phyloP scores from a whole-genome alignment of 2,888 invertebrate species.

The Trimorus sp. region DNA sequence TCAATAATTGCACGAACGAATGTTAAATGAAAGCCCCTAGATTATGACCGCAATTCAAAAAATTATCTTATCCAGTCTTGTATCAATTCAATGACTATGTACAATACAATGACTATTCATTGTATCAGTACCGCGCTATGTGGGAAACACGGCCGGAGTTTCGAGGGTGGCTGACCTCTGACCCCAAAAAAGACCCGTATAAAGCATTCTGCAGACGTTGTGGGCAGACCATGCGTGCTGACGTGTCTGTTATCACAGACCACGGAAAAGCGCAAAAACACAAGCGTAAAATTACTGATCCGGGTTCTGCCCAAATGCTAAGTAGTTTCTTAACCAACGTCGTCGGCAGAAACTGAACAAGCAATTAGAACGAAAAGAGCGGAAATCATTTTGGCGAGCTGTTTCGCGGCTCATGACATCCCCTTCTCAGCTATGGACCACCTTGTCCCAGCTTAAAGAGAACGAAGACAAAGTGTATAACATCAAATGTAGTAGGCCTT shows the following conservation, averaged over 20 bases:
- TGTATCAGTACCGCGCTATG: not conserved
- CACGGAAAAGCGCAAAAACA: too few species aligned
- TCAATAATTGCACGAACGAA: too few species aligned
- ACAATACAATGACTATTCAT: too few species aligned
- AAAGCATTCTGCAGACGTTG: not conserved
- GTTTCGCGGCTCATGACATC: slow-evolving; percentile 24
- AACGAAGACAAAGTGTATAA: slow-evolving; percentile 66
- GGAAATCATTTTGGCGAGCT: slow-evolving; percentile 20
- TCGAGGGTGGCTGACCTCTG: not conserved
- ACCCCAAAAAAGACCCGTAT: not conserved
- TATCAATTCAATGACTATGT: too few species aligned
- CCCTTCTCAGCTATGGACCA: slow-evolving; percentile 53
- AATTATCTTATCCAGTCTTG: too few species aligned
- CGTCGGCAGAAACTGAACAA: too few species aligned
- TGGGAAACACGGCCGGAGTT: slow-evolving; percentile 1
- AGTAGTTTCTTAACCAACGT: not conserved
- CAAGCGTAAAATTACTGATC: too few species aligned
- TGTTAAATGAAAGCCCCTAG: too few species aligned
- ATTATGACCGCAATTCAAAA: too few species aligned
- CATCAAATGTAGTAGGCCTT: slow-evolving; percentile 70
- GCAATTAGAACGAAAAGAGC: too few species aligned
- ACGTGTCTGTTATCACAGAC: not conserved
- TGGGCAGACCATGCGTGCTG: not conserved
- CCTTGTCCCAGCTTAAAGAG: slow-evolving; percentile 63
- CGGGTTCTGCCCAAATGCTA: too few species aligned